These are phyloP conservation scores for Dendronephthya gigantea DNA, from an alignment of 64 coral and sea anemone species.

Conservation along the genomic window DNA sequence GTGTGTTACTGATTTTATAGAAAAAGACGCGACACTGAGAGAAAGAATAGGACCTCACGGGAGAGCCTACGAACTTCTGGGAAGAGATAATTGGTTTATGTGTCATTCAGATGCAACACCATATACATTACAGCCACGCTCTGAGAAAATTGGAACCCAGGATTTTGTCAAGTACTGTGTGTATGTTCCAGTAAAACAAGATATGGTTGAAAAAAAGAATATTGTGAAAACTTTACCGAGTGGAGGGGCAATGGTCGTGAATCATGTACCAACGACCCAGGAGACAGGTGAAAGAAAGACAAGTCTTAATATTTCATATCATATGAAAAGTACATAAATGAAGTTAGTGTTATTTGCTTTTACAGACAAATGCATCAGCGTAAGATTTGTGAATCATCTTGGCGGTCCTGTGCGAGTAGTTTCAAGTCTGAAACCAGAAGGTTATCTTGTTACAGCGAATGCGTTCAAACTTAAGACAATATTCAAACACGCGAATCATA, in stretches of 20 bases:
- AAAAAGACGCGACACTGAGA: slow-evolving; percentile 78
- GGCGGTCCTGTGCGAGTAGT: slow-evolving; percentile 65
- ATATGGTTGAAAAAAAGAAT: slow-evolving; percentile 10
- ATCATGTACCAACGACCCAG: not conserved
- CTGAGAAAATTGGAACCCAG: slow-evolving; percentile 37
- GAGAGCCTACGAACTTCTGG: slow-evolving; percentile 50
- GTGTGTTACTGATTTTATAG: slow-evolving; percentile 19
- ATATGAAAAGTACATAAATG: not conserved
- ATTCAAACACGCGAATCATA: slow-evolving; percentile 77
- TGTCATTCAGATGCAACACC: slow-evolving; percentile 45
- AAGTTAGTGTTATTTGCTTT: not conserved
- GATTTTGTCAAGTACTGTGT: slow-evolving; percentile 68
- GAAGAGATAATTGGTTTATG: slow-evolving; percentile 67
- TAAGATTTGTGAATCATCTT: slow-evolving; percentile 82
- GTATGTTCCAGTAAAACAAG: slow-evolving; percentile 46
- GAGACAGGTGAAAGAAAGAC: no score
- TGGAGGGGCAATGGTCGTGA: not conserved
- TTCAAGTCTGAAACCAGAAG: slow-evolving; percentile 83
- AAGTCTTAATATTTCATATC: no score
- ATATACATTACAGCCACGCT: slow-evolving; percentile 35
- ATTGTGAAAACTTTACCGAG: not conserved
- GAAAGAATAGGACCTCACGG: slow-evolving; percentile 45
- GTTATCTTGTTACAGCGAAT: slow-evolving; percentile 79
- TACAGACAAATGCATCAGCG: slow-evolving; percentile 84
- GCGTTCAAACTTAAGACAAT: slow-evolving; percentile 90